Base-by-base conservation (phyloP, 2,888 invertebrate species). In the Entomobrya proxima region DNA sequence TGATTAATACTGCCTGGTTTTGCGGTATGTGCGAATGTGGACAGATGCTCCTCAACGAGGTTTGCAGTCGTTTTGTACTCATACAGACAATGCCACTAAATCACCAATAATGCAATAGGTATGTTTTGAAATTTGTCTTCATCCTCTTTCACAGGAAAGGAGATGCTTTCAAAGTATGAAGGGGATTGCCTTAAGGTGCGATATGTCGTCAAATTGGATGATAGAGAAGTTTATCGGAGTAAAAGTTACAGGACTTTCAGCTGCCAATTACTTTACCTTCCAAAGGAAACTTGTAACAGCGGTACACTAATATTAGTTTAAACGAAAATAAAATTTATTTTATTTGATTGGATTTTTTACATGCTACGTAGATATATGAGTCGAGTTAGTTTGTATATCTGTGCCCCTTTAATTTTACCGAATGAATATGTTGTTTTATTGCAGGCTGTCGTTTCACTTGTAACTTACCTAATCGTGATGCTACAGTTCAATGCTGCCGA, bases 221-320 rank as follows among this genome's bases (percentile, higher is more conserved):
- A 52, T 81, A 13, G 74, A 74, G 5, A 86, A 74, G 44, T 79
- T 76, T 44, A 37, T 81, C 11, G 76, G 61, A 9, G 80, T 44
- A 9, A 76, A 81, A 55, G 44, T 35, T 1, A 37, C 7, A 35
- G 80, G 80, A 13, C 32, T 81, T 27, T 30, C 80, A n/a, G 86
- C 86, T 47, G 85, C 85, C 11, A 80, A 76, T 64, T 86, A 86
- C 61, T 86, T 80, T 76, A 69, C 67, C 27, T 67, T 86, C 9
- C 52, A 32, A 3, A 58, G 86, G 27, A 40, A 47, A 18, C 58
- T 86, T 5, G 72, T 74, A 3, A 86, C 81, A 21, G 67, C 37
- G 40, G 86, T 81, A 79, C 35, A 37, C 3, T 37, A 37, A 37
- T 9, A 64, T 64, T 13, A 37, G 2, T 64, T 64, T 64, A 18